Evolutionary conservation across 2,888 invertebrate genomes (phyloP), one percentile per base, ranked within the genome.

Genomic region (Microdon myrmicae): DNA sequence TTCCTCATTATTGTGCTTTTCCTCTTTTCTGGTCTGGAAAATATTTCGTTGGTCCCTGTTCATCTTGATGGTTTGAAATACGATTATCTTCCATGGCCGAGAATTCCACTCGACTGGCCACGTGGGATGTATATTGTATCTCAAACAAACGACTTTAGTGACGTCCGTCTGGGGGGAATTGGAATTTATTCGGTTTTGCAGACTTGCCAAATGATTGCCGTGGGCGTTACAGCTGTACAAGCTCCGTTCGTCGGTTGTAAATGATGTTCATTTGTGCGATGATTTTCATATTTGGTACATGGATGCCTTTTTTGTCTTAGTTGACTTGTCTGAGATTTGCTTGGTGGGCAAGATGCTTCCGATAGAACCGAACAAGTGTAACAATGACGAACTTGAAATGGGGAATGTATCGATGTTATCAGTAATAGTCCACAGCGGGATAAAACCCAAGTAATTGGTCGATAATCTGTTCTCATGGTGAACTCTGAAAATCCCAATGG

Each of bases 91-190:
- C 26, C 51, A 58, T 64, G 58, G 64, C 64, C 55, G 5, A 22
- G 45, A 47, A 55, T 45, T 47, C 39, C 39, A 51, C 58, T 58
- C 45, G 51, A 53, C 45, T 45, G 39, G 45, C 32, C 43, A 16
- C 41, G 16, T 31, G 58, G 56, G 22, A 55, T 51, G 48, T 6
- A 28, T 34, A 28, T 32, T 44, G 31, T 44, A 47, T 37, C 32
- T 56, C 58, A 37, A 51, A 41, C 43, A 47, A 64, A 64, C 43
- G 58, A 47, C 32, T 51, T 43, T 43, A 58, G 51, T 51, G 64
- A 64, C 51, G 53, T 64, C 45, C 51, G 51, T 53, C 64, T 51
- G 51, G 13, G 53, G 58, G 51, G 64, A 58, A 64, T 58, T 32
- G 51, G 41, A 47, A 41, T 58, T 58, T 45, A 38, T 34, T 56